Evolutionary conservation across 2,888 invertebrate genomes (phyloP), one percentile per base, ranked within the genome.

Genomic region (Notodonta ziczac): DNA sequence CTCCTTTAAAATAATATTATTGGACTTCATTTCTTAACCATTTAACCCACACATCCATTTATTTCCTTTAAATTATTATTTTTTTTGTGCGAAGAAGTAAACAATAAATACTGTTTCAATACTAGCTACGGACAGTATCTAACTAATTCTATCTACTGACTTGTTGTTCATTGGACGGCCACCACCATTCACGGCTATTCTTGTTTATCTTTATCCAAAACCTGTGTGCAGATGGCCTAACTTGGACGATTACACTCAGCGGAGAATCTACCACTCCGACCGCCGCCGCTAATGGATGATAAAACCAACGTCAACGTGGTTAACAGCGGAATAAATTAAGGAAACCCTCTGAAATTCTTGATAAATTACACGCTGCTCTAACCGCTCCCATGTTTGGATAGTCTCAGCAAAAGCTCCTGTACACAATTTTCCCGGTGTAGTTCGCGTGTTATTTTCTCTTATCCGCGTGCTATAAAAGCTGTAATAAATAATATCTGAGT

Each of bases 261-360:
- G 60, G 65, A 61, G 65, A 71, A 70, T 68, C 61, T 65, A 62
- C 71, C 66, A 59, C 70, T 73, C 71, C 63, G 69, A 73, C 73
- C 73, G 72, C 72, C 74, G 73, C 76, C 79, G 75, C 79, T 85
- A 87, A 86, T 85, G 85, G 83, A 84, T 82, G 83, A 84, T 86
- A 85, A 85, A 86, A 86, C 84, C 85, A 78, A 85, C 85, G 82
- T 82, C 85, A 82, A 82, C 80, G 81, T 76, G 76, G 71, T 81
- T 83, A 81, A 83, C 83, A 84, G 79, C 81, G 72, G 83, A 83
- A 86, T 85, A 85, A 85, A 86, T 86, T 87, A 85, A 81, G 76
- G 74, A 78, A 81, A 80, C 80, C 81, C 80, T 79, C 80, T 76
- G 77, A 84, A 87, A 85, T 83, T 76, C 79, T 81, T 84, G 80